Conservation (phyloP, 2,113 vertebrate species). For the Perca flavescens region DNA sequence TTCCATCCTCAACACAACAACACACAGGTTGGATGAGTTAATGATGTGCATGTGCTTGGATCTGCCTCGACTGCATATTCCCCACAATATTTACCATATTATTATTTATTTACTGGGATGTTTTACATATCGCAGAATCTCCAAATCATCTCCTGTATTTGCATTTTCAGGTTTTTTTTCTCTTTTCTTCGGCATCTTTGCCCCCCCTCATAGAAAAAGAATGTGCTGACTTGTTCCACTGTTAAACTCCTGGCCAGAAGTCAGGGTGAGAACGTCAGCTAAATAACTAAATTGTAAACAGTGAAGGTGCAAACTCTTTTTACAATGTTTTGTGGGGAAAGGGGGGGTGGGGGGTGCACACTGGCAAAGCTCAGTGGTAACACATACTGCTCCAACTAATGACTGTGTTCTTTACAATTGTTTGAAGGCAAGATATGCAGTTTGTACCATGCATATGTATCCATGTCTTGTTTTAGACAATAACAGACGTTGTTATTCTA, state of each 20-base stretch:
- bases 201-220: not conserved
- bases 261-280: conserved; percentile 13
- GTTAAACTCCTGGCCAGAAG: not conserved
- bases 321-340: not conserved
- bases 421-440: not conserved
- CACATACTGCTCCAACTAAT: too few species aligned
- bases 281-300: conserved; percentile 42
- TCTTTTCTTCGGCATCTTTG: not conserved
- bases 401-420: not conserved
- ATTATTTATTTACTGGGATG: conserved; percentile 55
- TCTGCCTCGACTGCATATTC: conserved; percentile 49
- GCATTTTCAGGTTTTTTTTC: conserved; percentile 32
- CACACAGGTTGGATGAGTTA: conserved; percentile 41
- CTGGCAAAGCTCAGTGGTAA: too few species aligned
- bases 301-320: conserved; percentile 17
- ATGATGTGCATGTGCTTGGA: conserved; percentile 48
- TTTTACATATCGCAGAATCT: conserved; percentile 56
- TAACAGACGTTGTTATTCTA: too few species aligned
- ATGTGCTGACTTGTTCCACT: conserved; percentile 49
- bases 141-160: conserved; percentile 43
- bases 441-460: conserved; percentile 9
- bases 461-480: not conserved
- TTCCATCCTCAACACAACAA: conserved; percentile 1
- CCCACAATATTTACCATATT: conserved; percentile 51
- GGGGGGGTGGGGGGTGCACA: too few species aligned